Percentiles rank a stretch among this genome's conserved stretches.
Evolutionary conservation across 2,797 vertebrate genomes (phyloP).

Genomic region (Myiotriccus ornatus): DNA sequence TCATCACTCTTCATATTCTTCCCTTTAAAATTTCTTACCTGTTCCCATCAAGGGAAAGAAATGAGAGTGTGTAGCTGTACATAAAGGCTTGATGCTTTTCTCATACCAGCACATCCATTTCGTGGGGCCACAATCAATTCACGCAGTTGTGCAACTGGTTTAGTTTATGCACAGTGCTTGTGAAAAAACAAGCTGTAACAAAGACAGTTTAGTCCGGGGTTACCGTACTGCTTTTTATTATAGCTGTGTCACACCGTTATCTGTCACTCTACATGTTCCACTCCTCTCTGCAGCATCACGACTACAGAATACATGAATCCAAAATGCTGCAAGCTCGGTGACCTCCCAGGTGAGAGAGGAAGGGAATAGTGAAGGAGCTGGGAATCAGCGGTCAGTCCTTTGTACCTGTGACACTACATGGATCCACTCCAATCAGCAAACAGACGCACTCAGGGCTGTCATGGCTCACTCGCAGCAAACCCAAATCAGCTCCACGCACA

Average conservation of each 20-base stretch:
- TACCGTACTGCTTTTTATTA: background rate
- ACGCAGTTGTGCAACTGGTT: background rate
- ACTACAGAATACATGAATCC: background rate
- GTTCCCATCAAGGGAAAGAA: background rate
- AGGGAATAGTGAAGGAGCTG: background rate
- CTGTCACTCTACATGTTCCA: rapidly evolving
- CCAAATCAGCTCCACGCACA: rapidly evolving
- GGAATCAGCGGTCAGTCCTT: rapidly evolving
- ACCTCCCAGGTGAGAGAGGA: background rate
- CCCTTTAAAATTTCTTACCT: background rate
- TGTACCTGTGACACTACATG: rapidly evolving
- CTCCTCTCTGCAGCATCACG: background rate
- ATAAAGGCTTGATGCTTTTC: background rate
- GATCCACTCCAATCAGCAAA: background rate
- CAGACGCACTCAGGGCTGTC: rapidly evolving
- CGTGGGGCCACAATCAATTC: background rate
- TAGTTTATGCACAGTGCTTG: background rate
- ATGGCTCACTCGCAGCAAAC: rapidly evolving
- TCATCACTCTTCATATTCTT: background rate
- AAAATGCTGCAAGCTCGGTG: background rate
- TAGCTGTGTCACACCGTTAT: background rate
- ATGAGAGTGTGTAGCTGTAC: background rate
- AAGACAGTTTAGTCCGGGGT: background rate
- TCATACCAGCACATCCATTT: background rate
- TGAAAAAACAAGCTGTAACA: background rate